Conservation (phyloP, 2,113 vertebrate genomes). For the Tautogolabrus adspersus region DNA sequence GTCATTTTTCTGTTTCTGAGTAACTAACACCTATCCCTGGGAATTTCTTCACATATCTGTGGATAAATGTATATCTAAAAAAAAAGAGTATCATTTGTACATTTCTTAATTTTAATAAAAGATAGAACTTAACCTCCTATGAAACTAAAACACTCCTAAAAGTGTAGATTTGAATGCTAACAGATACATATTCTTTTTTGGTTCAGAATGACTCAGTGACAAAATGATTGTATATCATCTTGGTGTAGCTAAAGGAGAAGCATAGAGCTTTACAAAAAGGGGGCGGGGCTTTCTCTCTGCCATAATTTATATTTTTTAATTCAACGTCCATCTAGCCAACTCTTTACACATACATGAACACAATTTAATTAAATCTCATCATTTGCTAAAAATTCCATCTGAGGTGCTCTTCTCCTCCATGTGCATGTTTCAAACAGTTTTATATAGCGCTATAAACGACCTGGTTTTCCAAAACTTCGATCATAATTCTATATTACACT, state of each 20-base stretch:
- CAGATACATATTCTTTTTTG: too few species aligned
- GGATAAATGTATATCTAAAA: neutral
- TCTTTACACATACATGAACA: constrained; percentile 59
- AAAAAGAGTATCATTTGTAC: neutral
- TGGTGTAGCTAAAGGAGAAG: neutral
- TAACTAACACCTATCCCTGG: neutral
- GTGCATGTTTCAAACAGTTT: constrained; percentile 3
- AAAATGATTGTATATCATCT: neutral
- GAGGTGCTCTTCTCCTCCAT: constrained; percentile 2
- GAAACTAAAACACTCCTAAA: too few species aligned
- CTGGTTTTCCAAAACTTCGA: neutral
- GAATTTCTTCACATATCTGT: neutral
- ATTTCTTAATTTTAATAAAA: neutral
- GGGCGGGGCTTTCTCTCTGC: neutral
- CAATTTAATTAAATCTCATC: constrained; percentile 31
- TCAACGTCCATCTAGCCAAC: constrained; percentile 53
- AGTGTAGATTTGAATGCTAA: neutral
- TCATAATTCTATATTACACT: constrained; percentile 11
- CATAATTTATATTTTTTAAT: constrained; percentile 21
- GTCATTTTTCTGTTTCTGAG: neutral
- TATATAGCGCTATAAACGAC: neutral
- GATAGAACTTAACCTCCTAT: too few species aligned
- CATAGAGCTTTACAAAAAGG: neutral
- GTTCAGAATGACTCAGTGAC: too few species aligned
- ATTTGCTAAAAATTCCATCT: constrained; percentile 12